Conservation (phyloP, 2,797 vertebrate species). For the Gephyroberyx darwinii region DNA sequence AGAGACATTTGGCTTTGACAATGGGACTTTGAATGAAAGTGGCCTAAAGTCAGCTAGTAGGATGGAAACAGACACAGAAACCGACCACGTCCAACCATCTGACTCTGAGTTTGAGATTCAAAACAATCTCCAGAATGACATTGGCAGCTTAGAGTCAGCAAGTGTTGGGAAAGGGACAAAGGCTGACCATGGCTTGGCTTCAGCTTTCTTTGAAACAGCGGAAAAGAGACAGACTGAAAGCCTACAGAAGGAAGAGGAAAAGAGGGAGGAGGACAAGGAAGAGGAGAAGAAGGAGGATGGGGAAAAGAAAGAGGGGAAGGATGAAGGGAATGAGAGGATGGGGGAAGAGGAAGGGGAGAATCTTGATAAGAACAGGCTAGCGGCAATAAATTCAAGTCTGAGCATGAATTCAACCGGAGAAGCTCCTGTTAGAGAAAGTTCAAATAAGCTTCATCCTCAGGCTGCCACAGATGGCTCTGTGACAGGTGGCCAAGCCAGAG, state of each 20-base stretch:
- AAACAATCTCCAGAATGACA: background rate
- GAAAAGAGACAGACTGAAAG: background rate
- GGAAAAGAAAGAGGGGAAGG: background rate
- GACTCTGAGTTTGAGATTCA: background rate
- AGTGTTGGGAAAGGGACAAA: background rate
- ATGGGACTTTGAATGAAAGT: slow-evolving; percentile 14
- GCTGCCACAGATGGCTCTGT: background rate
- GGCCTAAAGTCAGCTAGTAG: background rate
- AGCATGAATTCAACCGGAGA: background rate
- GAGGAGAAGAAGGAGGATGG: background rate
- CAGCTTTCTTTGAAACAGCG: background rate
- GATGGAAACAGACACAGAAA: slow-evolving; percentile 3
- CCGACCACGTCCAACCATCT: background rate
- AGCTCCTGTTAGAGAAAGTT: background rate
- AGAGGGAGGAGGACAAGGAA: background rate
- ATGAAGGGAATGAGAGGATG: background rate
- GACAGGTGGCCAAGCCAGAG: background rate
- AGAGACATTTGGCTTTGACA: background rate
- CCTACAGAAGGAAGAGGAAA: background rate
- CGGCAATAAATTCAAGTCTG: background rate
- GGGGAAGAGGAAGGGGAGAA: background rate
- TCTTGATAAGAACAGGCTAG: background rate
- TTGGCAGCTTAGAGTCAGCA: background rate
- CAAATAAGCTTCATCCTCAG: slow-evolving; percentile 1
- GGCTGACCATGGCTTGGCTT: background rate